Base-by-base conservation (phyloP, 2,113 vertebrate species). In the Percina caprodes region DNA sequence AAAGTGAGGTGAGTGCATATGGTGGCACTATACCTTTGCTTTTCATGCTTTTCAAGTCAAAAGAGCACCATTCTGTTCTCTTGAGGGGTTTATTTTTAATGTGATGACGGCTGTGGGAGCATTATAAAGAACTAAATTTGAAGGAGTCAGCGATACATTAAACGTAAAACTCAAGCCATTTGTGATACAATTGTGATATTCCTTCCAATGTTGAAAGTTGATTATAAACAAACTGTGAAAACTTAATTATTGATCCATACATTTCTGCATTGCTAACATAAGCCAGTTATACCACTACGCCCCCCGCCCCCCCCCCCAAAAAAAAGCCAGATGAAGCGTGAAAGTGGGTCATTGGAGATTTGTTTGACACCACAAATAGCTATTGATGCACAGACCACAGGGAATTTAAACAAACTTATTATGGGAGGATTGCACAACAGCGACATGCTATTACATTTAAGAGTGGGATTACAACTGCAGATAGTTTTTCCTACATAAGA, bases 1-100 rank as follows among this genome's bases (percentile, higher is more conserved):
- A 80, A 86, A 91, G 88, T 77, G 87, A 92, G 91, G 91, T 87
- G 86, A 88, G 85, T 84, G 89, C 89, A 83, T 82, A 81, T 67
- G 87, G 86, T 61, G 67, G 68, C 59, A 59, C 66, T 63, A 75
- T 73, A 78, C 75, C 84, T 86, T 77, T 91, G 83, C 82, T 89
- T 71, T 77, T n/a, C 54, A 14, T 65, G 69, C 62, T 71, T 82
- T 72, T 72, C 65, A 65, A 54, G 65, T 68, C 46, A 42, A 59
- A 15, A 73, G 52, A 21, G 45, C 24, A 39, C 21, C 35, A 35
- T 39, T 46, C n/a, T 74, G 39, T 0, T 68, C 45, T 85, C 68
- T 33, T 12, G 0, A 1, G 26, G 69, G 11, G 42, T 66, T 65
- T 23, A 72, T 69, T 45, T 83, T 59, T 26, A 8, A 52, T 42